Evolutionary conservation across 2,113 vertebrate genomes (phyloP), one percentile per base, ranked within the genome.

Genomic region (Hyperoodon ampullatus): DNA sequence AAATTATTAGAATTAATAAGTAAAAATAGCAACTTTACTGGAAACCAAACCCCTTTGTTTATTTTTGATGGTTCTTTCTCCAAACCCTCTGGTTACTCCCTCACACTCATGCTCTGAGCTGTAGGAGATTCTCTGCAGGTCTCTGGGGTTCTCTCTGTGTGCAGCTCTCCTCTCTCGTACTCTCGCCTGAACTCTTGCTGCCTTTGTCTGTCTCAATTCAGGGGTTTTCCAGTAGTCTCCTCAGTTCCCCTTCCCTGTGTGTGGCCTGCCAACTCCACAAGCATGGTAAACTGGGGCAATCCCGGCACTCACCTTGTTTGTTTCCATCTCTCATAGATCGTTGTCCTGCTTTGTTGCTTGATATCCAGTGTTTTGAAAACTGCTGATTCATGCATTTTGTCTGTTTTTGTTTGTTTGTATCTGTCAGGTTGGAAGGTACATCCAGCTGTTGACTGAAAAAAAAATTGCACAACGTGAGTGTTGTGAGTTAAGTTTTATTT

Each of bases 281-380:
- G 83, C 21, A 30, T 6, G 14, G 19, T 35, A 50, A 75, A 2
- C 71, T 28, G 24, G 5, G 70, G 12, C 13, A n/a, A 4, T 1
- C 35, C 8, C 3, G 39, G 42, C 50, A 18, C 19, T 84, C 44
- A 58, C n/a, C 15, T 44, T 80, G 44, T 39, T 87, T 72, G 39
- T 60, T 71, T 60, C 30, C 24, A 11, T 60, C 26, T 71, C n/a
- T 47, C 14, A n/a, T 5, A 35, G 39, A 39, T 74, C 55, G 13
- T 6, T 24, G 8, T 28, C 26, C 0, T 42, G 24, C 0, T 42
- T 30, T 68, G 5, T 47, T 28, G 28, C 53, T 47, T 66, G 19
- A n/a, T 50, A 42, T 2, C 3, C 13, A 26, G 1, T 60, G 33
- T 33, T 35, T 77, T 85, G 24, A 61, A 68, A 80, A 77, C 53